These are phyloP conservation scores for Phanerotoma sp. DNA, from an alignment of 2,888 invertebrate genomes.

Conservation along the genomic window DNA sequence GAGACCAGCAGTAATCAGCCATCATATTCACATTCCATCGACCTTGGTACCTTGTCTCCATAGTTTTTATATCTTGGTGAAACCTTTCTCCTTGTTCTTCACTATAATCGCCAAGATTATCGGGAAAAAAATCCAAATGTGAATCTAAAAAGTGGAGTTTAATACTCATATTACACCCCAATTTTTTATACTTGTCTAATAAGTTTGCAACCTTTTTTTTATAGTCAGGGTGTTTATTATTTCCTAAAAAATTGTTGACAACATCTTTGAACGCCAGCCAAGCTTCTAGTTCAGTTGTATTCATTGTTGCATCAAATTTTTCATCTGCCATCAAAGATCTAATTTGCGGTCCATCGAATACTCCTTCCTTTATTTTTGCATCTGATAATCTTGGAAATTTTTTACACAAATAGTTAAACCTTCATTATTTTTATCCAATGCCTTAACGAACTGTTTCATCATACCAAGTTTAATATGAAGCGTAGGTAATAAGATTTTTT, in stretches of 20 bases:
- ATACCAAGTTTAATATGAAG: slow-evolving; percentile 40
- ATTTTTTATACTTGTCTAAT: slow-evolving; percentile 27
- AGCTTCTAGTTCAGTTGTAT: slow-evolving; percentile 15
- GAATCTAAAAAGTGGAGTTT: slow-evolving; percentile 41
- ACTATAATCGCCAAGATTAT: slow-evolving; percentile 36
- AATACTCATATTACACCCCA: slow-evolving; percentile 34
- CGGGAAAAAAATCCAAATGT: slow-evolving; percentile 37
- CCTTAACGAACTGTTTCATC: slow-evolving; percentile 38
- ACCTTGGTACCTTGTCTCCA: slow-evolving; percentile 38
- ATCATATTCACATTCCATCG: slow-evolving; percentile 16
- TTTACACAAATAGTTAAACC: slow-evolving; percentile 17
- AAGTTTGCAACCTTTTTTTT: slow-evolving; percentile 7
- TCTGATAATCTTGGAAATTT: slow-evolving; percentile 20
- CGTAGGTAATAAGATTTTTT: slow-evolving; percentile 32
- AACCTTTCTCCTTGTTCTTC: slow-evolving; percentile 44
- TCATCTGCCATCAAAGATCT: slow-evolving; percentile 19
- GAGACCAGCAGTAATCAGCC: slow-evolving; percentile 23
- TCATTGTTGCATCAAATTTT: slow-evolving; percentile 5
- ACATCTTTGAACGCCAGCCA: slow-evolving; percentile 16
- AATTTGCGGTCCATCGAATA: slow-evolving; percentile 27
- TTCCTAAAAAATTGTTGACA: slow-evolving; percentile 18
- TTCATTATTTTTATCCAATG: slow-evolving; percentile 11
- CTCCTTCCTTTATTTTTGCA: slow-evolving; percentile 28
- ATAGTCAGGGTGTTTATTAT: slow-evolving; percentile 20
- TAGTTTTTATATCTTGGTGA: slow-evolving; percentile 38